Evolutionary conservation across 2,113 vertebrate species (phyloP).

Genomic region (Cheirogaleus medius): DNA sequence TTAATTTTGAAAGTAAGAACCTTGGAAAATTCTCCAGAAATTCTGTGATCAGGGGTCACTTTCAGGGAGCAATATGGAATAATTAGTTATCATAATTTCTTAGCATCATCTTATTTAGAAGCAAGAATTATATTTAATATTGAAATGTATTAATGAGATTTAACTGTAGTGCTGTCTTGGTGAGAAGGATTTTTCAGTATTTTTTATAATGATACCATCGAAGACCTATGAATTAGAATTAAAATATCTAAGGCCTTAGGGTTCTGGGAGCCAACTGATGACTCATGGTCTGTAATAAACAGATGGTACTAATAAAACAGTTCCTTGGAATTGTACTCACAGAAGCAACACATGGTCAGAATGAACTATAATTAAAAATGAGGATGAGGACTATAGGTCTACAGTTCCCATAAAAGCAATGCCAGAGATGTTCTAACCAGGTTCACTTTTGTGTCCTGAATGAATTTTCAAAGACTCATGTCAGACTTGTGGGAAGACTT

Average conservation of each 20-base stretch:
- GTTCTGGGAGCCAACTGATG: not conserved
- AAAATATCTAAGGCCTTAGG: not conserved
- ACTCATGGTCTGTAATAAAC: constrained; percentile 43
- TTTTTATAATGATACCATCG: not conserved
- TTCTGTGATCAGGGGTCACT: not conserved
- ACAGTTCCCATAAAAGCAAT: not conserved
- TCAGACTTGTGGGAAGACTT: not conserved
- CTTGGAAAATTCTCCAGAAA: not conserved
- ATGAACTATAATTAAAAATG: constrained; percentile 19
- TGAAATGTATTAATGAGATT: not conserved
- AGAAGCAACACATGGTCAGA: not conserved
- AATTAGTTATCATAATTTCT: not conserved
- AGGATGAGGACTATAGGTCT: not conserved
- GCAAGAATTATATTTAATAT: not conserved
- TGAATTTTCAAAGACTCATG: not conserved
- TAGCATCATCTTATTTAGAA: not conserved
- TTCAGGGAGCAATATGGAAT: not conserved
- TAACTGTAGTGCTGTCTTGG: not conserved
- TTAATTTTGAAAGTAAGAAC: constrained; percentile 26
- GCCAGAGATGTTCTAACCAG: not conserved
- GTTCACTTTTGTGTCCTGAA: not conserved
- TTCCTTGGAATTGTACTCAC: constrained; percentile 14
- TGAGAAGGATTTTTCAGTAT: not conserved
- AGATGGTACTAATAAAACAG: constrained; percentile 56
- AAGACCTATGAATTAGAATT: not conserved